Base-by-base conservation (phyloP, 2,113 vertebrate genomes). In the Ciconia maguari region DNA sequence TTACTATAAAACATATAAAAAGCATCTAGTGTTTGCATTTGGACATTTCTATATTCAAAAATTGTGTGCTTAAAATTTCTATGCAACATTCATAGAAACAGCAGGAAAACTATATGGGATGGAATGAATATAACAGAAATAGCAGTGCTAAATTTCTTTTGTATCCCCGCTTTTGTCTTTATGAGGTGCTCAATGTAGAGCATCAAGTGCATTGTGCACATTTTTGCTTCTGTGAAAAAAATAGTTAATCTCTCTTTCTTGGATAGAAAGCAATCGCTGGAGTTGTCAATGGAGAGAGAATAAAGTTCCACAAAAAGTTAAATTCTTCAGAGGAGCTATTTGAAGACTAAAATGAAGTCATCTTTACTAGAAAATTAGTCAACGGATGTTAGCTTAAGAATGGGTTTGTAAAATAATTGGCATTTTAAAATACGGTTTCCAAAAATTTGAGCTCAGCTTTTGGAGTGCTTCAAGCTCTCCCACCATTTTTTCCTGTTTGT, bases 251-350 rank as follows among this genome's bases (percentile, higher is more conserved):
- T 78, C 14, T 74, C 9, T 70, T 38, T 51, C 44, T 82, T 79
- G 6, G 7, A 5, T 51, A 36, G 7, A 48, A 84, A 7, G 8
- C 6, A 1, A 5, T 64, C 0, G 0, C 32, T 64, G 18, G 48
- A 72, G 26, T 91, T 94, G 5, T 78, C 38, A 52, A 8, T 22
- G n/a, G 34, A 52, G 60, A 49, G 27, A 78, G 25, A 70, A 19
- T 8, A 11, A 89, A 65, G 55, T 87, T 76, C 18, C 30, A 32
- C 13, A 26, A 27, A 36, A 58, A 69, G 27, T 79, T 58, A 32
- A 85, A 32, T 69, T 90, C 46, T 70, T 83, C 34, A 74, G 54
- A 38, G 25, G 7, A 95, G 16, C 49, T 62, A 48, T 54, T 61
- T 90, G 74, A 83, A 83, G 41, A 68, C 30, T 82, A 6, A 85